Evolutionary conservation across 2,888 invertebrate genomes (phyloP).

Genomic region (Brachylomia viminalis): DNA sequence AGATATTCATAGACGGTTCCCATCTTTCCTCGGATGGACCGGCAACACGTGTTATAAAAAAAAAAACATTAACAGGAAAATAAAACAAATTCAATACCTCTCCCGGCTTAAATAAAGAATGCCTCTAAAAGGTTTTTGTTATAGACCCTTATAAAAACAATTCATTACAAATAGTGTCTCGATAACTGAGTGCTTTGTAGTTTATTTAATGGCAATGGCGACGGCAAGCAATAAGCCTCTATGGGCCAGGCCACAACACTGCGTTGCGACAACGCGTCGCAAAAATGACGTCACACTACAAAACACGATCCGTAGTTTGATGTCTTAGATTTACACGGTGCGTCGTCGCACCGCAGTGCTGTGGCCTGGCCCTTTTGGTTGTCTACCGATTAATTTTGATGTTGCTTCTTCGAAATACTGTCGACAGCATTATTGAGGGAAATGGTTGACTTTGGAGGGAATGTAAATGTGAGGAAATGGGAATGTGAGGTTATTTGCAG

Average conservation of each 20-base stretch:
- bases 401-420: background rate
- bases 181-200: background rate
- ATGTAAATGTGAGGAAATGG: too few species aligned
- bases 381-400: background rate
- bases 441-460: background rate
- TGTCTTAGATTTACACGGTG: too few species aligned
- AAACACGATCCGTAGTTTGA: too few species aligned
- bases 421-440: too few species aligned
- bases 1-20: background rate
- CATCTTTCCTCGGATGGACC: background rate
- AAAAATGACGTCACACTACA: too few species aligned
- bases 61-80: background rate
- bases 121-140: slow-evolving; percentile 9
- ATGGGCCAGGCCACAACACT: too few species aligned
- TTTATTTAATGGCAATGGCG: slow-evolving; percentile 1
- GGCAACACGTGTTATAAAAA: background rate
- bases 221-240: background rate
- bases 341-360: too few species aligned
- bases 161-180: background rate
- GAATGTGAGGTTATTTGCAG: background rate
- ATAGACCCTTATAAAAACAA: slow-evolving; percentile 24
- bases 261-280: too few species aligned
- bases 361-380: too few species aligned
- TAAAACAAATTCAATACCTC: slow-evolving; percentile 3
- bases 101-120: slow-evolving; percentile 26